Conservation (phyloP, 2,888 invertebrate species). For the Nephrotoma guestfalica region DNA sequence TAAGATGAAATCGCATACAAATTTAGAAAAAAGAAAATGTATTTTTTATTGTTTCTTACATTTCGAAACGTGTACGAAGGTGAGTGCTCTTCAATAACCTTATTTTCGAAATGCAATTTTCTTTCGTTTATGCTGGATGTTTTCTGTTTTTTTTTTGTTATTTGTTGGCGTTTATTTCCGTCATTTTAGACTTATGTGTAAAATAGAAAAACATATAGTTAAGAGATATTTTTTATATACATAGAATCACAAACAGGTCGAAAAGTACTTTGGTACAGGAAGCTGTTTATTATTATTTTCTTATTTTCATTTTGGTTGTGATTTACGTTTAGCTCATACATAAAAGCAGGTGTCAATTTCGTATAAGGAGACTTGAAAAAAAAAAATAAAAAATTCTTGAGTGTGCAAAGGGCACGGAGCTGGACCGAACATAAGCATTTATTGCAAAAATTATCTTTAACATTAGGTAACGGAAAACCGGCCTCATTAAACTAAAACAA, state of each 20-base stretch:
- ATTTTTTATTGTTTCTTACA: not conserved
- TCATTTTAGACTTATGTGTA: not conserved
- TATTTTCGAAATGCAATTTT: not conserved
- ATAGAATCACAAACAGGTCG: too few relatives aligned
- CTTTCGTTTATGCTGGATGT: not conserved
- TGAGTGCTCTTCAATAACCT: constrained; percentile 2
- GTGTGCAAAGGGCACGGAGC: too few relatives aligned
- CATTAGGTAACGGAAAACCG: too few relatives aligned
- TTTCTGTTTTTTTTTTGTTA: not conserved
- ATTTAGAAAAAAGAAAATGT: not conserved
- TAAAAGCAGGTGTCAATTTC: not conserved
- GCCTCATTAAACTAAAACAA: too few relatives aligned
- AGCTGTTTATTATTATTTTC: not conserved
- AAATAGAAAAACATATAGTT: not conserved
- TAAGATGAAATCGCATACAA: not conserved
- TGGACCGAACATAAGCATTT: too few relatives aligned
- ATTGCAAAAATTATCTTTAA: too few relatives aligned
- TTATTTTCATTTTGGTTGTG: not conserved
- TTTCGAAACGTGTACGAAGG: not conserved
- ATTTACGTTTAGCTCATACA: not conserved
- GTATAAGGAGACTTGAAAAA: not conserved
- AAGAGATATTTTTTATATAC: not conserved
- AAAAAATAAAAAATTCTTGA: too few relatives aligned
- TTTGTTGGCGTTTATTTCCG: not conserved
- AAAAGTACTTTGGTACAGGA: too few relatives aligned